Evolutionary conservation across 1,140 invertebrate genomes (phyloP), one percentile per base, ranked within the genome.

Genomic region (Lepidurus apus): DNA sequence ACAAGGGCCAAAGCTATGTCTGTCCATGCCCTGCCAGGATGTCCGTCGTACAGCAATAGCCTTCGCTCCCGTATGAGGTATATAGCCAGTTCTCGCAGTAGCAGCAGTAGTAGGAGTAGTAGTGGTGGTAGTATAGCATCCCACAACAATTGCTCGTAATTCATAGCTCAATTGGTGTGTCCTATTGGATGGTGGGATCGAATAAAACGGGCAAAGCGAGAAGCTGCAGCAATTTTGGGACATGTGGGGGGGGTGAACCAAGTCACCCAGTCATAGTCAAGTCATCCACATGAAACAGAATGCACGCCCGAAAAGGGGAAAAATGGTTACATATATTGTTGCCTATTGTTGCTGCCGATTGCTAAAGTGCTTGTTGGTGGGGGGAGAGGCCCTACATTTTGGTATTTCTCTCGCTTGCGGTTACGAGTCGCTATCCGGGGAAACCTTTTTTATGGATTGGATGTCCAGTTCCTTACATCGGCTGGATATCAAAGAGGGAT

Each of bases 101-200:
- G 34, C 34, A 34, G 34, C 34, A 34, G 34, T 34, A 34, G 34
- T 34, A 34, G 34, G 34, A 34, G 34, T 34, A 3, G 2, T 2
- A 34, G 34, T 34, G 34, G 53, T 21, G 53, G 53, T 65, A 21
- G 13, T 21, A 65, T 65, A 65, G 53, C 21, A 7, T 65, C 53
- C 53, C 53, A 65, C 53, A 65, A n/a, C 53, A 65, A 65, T 65
- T 65, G 53, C 53, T 65, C 53, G 53, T 65, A 65, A 65, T 65
- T 65, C 53, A 65, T 65, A 65, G 53, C 53, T 65, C 53, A 65
- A 65, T 65, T 65, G 53, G 53, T 65, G 53, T n/a, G 53, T 65
- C 17, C 53, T 65, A 65, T 21, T 65, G 53, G 53, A 65, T 65
- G 53, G 53, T 17, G 53, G 13, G 13, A 21, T 65, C 53, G 17